Evolutionary conservation across 2,797 vertebrate genomes (phyloP).

Genomic region (Megalops cyprinoides): DNA sequence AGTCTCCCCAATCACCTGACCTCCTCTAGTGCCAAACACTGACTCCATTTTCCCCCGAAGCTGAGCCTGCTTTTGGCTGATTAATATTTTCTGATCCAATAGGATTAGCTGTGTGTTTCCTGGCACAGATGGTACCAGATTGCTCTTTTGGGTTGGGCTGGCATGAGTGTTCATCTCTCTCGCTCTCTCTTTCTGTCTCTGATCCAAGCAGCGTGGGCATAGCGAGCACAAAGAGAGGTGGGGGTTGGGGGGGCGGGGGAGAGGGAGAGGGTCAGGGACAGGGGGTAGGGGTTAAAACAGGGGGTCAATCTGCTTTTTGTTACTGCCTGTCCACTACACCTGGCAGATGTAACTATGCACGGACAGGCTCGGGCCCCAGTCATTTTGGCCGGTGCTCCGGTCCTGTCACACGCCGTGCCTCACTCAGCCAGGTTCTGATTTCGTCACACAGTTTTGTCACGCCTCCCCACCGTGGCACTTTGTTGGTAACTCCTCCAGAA

Average conservation of each 20-base stretch:
- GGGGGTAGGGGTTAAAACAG: no score
- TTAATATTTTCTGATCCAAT: conserved; percentile 46
- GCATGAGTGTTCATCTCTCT: conserved; percentile 30
- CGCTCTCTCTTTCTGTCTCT: neutral
- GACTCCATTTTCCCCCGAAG: conserved; percentile 27
- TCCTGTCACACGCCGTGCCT: neutral
- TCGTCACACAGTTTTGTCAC: neutral
- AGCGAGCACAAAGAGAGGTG: conserved; percentile 1
- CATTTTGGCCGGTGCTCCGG: conserved; percentile 18
- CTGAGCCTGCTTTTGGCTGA: conserved; percentile 45
- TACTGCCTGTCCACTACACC: conserved; percentile 7
- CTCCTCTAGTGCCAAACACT: conserved; percentile 34
- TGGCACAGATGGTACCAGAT: conserved; percentile 60
- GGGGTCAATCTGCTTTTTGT: no score
- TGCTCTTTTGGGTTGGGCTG: conserved; percentile 51
- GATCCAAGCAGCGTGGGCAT: conserved; percentile 9
- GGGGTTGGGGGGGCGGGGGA: conserved; percentile 25
- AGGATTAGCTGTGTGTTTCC: conserved; percentile 50
- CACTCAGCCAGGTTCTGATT: neutral
- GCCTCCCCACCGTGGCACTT: neutral
- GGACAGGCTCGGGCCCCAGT: conserved; percentile 29
- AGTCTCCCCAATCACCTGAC: neutral
- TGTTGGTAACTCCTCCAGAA: neutral
- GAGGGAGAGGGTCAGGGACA: conserved; percentile 36
- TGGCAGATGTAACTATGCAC: conserved; percentile 47